Conservation (phyloP, 2,113 vertebrate genomes). For the Grus americana region DNA sequence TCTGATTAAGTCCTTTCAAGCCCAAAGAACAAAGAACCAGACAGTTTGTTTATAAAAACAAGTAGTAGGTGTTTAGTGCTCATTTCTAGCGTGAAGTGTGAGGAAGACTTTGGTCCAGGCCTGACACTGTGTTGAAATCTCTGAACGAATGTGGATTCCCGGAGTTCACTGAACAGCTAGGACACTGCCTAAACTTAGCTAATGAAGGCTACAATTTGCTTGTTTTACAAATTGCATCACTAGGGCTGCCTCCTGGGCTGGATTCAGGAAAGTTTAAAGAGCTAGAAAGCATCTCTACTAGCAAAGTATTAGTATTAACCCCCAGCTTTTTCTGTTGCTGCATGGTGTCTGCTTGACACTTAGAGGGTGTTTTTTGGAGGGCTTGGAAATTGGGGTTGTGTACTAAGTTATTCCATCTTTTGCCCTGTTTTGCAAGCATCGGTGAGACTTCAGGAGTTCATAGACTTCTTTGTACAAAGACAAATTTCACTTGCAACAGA, state of each 20-base stretch:
- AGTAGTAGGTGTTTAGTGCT: not conserved
- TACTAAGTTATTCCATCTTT: not conserved
- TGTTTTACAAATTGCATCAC: not conserved
- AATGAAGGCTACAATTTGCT: not conserved
- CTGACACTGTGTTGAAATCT: not conserved
- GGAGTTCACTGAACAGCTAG: not conserved
- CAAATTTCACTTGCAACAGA: not conserved
- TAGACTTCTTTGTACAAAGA: not conserved
- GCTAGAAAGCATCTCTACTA: not conserved
- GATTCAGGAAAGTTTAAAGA: not conserved
- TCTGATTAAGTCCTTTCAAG: not conserved
- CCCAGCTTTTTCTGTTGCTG: rapidly evolving
- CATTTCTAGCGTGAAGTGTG: not conserved
- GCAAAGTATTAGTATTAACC: not conserved
- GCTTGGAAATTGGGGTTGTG: not conserved
- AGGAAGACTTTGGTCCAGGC: not conserved
- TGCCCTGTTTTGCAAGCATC: not conserved
- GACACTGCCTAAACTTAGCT: not conserved
- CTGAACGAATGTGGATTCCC: not conserved
- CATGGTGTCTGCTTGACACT: not conserved
- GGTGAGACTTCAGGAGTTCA: not conserved
- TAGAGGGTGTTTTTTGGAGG: not conserved
- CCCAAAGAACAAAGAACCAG: not conserved
- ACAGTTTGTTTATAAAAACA: not conserved
- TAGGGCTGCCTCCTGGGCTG: not conserved